Conservation (phyloP, 2,113 vertebrate genomes). For the Sceloporus undulatus region DNA sequence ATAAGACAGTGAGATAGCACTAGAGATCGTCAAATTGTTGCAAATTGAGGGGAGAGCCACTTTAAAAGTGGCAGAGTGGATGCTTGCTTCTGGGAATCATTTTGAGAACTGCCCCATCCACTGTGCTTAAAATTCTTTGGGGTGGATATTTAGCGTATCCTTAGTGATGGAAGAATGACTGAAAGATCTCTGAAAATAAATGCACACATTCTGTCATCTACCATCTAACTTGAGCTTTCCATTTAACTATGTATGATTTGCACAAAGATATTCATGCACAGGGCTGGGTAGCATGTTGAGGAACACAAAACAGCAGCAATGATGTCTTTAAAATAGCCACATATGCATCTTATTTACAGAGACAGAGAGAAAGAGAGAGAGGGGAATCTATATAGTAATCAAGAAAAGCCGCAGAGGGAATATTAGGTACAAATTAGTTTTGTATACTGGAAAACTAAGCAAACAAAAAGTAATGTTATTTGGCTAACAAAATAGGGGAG, state of each 20-base stretch:
- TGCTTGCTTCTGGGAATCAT: not conserved
- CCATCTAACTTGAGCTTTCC: not conserved
- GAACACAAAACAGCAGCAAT: conserved; percentile 65
- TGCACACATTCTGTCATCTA: not conserved
- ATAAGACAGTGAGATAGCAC: not conserved
- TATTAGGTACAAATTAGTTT: conserved; percentile 71
- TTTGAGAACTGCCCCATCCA: not conserved
- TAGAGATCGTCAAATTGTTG: not conserved
- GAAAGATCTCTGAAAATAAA: not conserved
- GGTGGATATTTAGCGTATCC: not conserved
- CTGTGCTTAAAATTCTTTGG: not conserved
- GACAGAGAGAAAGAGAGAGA: conserved; percentile 38
- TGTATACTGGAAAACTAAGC: conserved; percentile 38
- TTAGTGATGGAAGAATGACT: not conserved
- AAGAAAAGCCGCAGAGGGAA: conserved; percentile 65
- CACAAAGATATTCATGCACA: conserved; percentile 52
- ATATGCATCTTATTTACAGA: conserved; percentile 64
- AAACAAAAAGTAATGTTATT: conserved; percentile 3
- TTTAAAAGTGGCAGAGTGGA: not conserved
- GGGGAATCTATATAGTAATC: conserved; percentile 56
- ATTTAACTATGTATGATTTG: not conserved
- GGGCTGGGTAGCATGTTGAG: conserved; percentile 41
- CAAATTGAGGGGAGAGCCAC: not conserved
- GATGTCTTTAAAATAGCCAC: conserved; percentile 39
- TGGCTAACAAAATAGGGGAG: conserved; percentile 22